phyloP scores from a whole-genome alignment of 2,888 invertebrate species.

The Philereme vetulata region DNA sequence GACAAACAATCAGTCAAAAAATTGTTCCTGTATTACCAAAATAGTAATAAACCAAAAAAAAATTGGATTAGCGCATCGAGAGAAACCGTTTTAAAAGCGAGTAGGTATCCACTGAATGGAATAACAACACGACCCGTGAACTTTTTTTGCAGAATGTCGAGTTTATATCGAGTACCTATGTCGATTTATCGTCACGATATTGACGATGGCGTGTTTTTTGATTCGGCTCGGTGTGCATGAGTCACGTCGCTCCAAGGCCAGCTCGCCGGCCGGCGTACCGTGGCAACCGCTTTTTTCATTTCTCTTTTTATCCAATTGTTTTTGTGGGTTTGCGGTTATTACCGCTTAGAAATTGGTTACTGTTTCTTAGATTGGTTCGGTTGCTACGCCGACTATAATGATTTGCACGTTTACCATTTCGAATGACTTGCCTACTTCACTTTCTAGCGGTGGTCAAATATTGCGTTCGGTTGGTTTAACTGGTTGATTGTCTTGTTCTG shows the following conservation, averaged over 20 bases:
- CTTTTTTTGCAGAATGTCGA: conserved; percentile 48
- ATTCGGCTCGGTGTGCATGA: conserved; percentile 54
- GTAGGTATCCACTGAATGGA: conserved; percentile 32
- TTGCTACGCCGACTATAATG: conserved; percentile 38
- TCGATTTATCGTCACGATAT: conserved; percentile 50
- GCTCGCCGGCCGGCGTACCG: conserved; percentile 71
- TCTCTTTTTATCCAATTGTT: conserved; percentile 60
- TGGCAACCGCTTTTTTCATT: conserved; percentile 65
- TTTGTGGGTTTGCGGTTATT: conserved; percentile 56
- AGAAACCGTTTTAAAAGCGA: conserved; percentile 18
- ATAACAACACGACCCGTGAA: conserved; percentile 44
- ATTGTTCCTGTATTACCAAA: too few relatives aligned
- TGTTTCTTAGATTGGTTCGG: conserved; percentile 46
- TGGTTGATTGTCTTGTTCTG: conserved; percentile 16
- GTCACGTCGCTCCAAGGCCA: conserved; percentile 70
- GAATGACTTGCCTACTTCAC: conserved; percentile 32
- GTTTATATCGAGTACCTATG: conserved; percentile 44
- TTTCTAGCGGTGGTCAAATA: conserved; percentile 31
- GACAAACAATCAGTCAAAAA: conserved; percentile 7
- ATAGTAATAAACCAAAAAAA: too few relatives aligned
- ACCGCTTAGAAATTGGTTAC: conserved; percentile 50
- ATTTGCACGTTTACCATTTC: conserved; percentile 33
- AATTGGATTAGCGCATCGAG: conserved; percentile 3
- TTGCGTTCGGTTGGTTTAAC: conserved; percentile 27
- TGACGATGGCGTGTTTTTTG: conserved; percentile 47